Percentiles rank a stretch among this genome's conserved stretches.
These are phyloP conservation scores for Cottoperca gobio DNA, from an alignment of 2,797 vertebrate genomes.

Conservation along the genomic window DNA sequence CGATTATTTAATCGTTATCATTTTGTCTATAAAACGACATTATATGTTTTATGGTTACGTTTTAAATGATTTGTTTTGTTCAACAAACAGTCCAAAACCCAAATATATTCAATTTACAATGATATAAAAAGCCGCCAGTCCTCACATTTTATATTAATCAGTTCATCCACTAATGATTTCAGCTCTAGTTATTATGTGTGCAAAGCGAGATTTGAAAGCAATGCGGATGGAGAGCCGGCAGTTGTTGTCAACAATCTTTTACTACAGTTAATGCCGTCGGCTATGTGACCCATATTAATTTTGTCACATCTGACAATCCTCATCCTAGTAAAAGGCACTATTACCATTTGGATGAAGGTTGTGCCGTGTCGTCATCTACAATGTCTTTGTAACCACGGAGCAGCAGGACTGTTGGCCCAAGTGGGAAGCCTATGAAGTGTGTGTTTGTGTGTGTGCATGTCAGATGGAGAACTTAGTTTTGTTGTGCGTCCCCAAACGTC, in stretches of 20 bases:
- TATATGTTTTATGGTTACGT: neutral
- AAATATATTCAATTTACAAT: neutral
- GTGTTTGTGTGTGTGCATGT: conserved; percentile 25
- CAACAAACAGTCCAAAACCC: neutral
- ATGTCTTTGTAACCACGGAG: conserved; percentile 2
- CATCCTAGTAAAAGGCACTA: neutral
- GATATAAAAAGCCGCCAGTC: neutral
- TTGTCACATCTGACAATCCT: conserved; percentile 7
- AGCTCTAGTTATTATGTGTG: neutral
- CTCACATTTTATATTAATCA: neutral
- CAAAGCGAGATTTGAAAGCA: neutral
- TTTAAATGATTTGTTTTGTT: neutral
- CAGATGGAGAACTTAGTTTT: conserved; percentile 49
- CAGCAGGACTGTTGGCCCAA: conserved; percentile 12
- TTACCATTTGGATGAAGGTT: neutral
- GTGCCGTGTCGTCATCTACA: neutral
- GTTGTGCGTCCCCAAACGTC: conserved; percentile 36
- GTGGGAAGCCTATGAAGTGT: neutral
- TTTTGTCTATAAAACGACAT: neutral
- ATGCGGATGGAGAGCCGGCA: neutral
- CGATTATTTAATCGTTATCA: neutral
- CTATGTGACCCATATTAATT: conserved; percentile 13
- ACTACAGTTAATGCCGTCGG: neutral
- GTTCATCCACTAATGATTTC: neutral
- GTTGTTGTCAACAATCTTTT: neutral